Base-by-base conservation (phyloP, 2,113 vertebrate species). In the Ceuthmochares aereus region DNA sequence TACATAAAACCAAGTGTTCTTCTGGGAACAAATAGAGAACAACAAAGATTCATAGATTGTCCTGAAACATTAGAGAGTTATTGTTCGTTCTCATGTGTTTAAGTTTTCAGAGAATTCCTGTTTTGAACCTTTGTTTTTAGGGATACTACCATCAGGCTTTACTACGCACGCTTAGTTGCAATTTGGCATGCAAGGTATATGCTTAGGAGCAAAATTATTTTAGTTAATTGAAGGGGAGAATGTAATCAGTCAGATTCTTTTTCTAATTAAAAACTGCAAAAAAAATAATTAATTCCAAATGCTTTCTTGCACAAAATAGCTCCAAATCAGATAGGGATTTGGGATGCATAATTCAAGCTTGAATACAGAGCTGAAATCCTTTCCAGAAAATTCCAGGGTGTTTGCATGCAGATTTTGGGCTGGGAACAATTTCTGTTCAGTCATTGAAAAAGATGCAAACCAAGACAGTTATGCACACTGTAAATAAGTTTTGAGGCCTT, bases 131-230 rank as follows among this genome's bases (percentile, higher is more conserved):
- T 15, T 15, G 12, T 90, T 93, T 97, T 97, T 80, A 92, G 51
- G 82, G 87, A 42, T 62, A 84, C 66, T 78, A 42, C 60, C 77
- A 89, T 30, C 37, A 84, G 56, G 40, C n/a, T 62, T 76, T 56
- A 49, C 52, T 75, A 45, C 74, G 72, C 89, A 90, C 5, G 2
- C 86, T 70, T 40, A 72, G 45, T 3, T 34, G 82, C 80, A 87
- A 93, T 82, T 96, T 90, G 54, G 79, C 92, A 96, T 91, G 84
- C 77, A 94, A 95, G 79, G 54, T 96, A 87, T 80, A 88, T 96
- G 68, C 76, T 95, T 85, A 96, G 89, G 96, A 97, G 90, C 91
- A 85, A 98, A 97, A 97, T 97, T 97, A 96, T 95, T 98, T 97
- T 79, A 94, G 85, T 91, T 96, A 95, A 95, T 93, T 96, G 91